These are phyloP conservation scores for Rallus crepitans DNA, from an alignment of 2,797 vertebrate species.

Conservation along the genomic window DNA sequence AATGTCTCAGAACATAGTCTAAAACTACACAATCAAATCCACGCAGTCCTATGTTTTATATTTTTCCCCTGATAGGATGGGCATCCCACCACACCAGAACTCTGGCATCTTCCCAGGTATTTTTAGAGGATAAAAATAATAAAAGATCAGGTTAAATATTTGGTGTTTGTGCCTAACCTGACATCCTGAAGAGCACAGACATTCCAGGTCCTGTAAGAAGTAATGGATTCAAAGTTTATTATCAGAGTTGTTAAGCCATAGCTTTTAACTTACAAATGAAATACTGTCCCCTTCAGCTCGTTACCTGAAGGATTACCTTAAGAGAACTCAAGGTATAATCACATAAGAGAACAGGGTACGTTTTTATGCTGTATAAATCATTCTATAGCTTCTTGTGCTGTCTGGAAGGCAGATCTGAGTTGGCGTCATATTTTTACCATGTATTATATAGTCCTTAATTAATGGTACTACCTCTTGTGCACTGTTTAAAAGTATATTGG, in stretches of 20 bases:
- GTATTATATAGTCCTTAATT: not conserved
- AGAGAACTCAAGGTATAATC: not conserved
- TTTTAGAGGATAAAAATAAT: not conserved
- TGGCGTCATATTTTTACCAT: not conserved
- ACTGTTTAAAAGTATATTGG: not conserved
- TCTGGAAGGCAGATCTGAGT: not conserved
- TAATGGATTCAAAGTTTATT: not conserved
- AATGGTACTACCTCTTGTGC: constrained; percentile 34
- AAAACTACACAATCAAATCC: not conserved
- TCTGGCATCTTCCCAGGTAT: not conserved
- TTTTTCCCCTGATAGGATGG: not conserved
- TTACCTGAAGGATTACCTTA: not conserved
- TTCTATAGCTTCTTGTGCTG: not conserved
- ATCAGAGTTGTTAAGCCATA: not conserved
- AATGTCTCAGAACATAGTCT: not conserved
- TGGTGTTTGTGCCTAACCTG: not conserved
- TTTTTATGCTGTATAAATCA: not conserved
- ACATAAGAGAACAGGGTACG: not conserved
- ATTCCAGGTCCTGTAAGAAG: not conserved
- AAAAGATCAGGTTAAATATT: not conserved
- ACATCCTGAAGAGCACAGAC: not conserved
- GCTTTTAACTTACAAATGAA: not conserved
- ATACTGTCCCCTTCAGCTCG: not conserved
- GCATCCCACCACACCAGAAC: not conserved
- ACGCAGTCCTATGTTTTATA: not conserved